Evolutionary conservation across 23 tunicate genomes (phyloP), one percentile per base, ranked within the genome.

Genomic region (Styela plicata): DNA sequence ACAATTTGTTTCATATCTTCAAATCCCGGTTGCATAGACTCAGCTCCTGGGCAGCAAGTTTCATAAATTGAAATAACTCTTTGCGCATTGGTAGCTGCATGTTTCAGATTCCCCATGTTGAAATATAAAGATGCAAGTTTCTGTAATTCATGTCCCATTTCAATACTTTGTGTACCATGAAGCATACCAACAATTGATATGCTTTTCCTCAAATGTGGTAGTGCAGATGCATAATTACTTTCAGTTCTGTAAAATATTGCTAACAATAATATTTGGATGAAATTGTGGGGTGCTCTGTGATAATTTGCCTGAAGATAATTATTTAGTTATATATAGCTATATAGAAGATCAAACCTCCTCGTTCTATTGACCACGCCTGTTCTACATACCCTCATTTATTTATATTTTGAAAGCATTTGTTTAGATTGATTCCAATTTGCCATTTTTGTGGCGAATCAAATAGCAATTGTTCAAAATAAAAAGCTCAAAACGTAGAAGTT

Each of bases 131-230:
- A 69, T 0, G 82, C 85, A 5, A 89, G 85, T 63, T 89, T 89
- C 67, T 64, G 82, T 33, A 79, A 23, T 53, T 89, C 94, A 16
- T 75, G 85, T 10, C 74, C 88, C 27, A 74, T 74, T 52, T 89
- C 94, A 52, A 84, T 37, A 69, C 94, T 89, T 1, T 74, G 62
- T 25, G 85, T 0, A 22, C 94, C 94, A 35, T 79, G 84, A 28
- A 82, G 61, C 88, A 89, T 85, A 19, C 85, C 74, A 22, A 65
- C 74, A 7, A 84, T 80, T 25, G 74, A 70, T 2, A 84, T 34
- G 75, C 94, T 89, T 5, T 87, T 70, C 2, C 30, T 74, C 23
- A 89, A 63, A 44, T 89, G 94, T 23, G 57, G 80, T 0, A 83
- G 18, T 27, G 81, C 81, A 76, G 64, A 36, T 20, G 64, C 18